A percentile compares a stretch with the other conserved stretches of the same genome.
Conservation (phyloP, 2,797 vertebrate species). For the Phoebastria nigripes region DNA sequence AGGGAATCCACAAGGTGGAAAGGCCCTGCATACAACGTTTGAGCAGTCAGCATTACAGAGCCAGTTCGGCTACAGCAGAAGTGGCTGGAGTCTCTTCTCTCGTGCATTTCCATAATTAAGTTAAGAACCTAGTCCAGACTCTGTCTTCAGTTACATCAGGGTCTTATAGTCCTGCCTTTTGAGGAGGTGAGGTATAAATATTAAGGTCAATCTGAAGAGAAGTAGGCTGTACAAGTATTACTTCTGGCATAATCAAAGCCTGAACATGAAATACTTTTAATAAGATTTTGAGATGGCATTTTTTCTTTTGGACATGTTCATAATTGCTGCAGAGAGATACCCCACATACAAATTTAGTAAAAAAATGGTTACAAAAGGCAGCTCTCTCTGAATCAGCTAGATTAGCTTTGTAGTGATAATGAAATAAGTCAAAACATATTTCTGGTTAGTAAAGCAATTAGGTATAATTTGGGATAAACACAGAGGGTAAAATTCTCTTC, state of each 20-base stretch:
- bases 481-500: neutral
- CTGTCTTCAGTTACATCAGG: neutral
- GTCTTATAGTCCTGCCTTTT: neutral
- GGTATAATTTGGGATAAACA: neutral
- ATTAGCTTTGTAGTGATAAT: neutral
- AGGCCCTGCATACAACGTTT: neutral
- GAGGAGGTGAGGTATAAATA: neutral
- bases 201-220: neutral
- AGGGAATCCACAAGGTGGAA: neutral
- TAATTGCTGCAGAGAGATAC: neutral
- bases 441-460: neutral
- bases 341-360: neutral
- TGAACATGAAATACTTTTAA: neutral
- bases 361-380: neutral
- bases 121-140: neutral
- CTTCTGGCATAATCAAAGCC: neutral
- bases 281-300: neutral
- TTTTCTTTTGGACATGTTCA: neutral
- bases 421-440: neutral
- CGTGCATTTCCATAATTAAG: neutral
- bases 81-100: neutral
- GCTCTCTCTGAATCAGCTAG: neutral
- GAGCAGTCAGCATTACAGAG: neutral
- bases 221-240: neutral
- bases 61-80: neutral